Conservation (phyloP, 2,113 vertebrate species). For the Centrocercus urophasianus region DNA sequence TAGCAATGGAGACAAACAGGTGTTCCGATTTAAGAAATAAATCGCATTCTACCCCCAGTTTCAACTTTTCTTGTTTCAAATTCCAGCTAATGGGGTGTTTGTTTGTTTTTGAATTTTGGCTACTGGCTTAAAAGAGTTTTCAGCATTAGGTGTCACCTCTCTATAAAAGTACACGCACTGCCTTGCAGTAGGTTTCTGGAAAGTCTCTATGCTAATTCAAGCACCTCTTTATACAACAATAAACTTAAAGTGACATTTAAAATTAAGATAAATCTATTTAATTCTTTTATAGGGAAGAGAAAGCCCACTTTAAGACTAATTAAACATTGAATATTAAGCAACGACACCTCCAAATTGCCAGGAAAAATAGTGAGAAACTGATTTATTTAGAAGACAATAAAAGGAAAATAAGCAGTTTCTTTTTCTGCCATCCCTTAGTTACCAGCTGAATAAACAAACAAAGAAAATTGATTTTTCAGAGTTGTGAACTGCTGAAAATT, state of each 20-base stretch:
- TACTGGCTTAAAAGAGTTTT: background rate
- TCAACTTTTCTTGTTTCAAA: background rate
- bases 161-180: background rate
- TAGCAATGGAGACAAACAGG: background rate
- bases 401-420: background rate
- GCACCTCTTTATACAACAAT: background rate
- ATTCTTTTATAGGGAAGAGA: background rate
- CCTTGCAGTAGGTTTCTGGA: background rate
- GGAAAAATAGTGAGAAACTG: background rate
- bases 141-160: background rate
- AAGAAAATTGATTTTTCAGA: slow-evolving; percentile 25
- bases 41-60: background rate
- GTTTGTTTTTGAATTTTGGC: background rate
- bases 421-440: background rate
- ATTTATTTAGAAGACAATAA: slow-evolving; percentile 12
- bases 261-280: background rate
- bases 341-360: slow-evolving; percentile 15
- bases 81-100: background rate
- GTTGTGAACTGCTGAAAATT: background rate
- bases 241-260: background rate
- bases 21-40: background rate
- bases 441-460: background rate
- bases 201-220: background rate
- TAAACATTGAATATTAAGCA: slow-evolving; percentile 22
- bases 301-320: slow-evolving; percentile 21